Evolutionary conservation across 2,797 vertebrate species (phyloP).

Genomic region (Macrochelys suwanniensis): DNA sequence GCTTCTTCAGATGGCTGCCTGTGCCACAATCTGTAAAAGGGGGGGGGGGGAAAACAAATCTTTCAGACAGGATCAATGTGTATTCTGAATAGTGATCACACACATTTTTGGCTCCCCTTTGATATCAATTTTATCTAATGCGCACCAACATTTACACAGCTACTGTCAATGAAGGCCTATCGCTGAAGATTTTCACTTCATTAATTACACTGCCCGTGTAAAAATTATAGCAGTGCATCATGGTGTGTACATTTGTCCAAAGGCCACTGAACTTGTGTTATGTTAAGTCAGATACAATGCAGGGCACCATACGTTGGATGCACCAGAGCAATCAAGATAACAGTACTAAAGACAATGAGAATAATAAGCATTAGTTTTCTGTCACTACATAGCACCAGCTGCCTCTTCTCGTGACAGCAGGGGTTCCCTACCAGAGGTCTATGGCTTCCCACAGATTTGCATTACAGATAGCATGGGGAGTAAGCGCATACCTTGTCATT

Average conservation of each 20-base stretch:
- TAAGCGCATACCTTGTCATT: accelerated
- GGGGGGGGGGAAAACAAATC: background rate
- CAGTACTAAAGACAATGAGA: background rate
- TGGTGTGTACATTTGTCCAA: accelerated
- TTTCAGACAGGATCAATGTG: background rate
- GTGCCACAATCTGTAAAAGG: constrained; percentile 50
- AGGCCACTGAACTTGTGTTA: background rate
- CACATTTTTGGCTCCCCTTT: background rate
- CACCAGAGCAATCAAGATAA: constrained; percentile 3
- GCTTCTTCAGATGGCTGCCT: background rate
- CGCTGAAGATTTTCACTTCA: accelerated
- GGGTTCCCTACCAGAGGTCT: background rate
- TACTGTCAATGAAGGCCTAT: background rate
- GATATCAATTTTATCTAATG: background rate
- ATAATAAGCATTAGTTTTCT: background rate
- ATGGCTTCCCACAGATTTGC: background rate
- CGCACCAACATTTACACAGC: background rate
- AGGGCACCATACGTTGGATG: background rate
- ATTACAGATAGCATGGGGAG: accelerated
- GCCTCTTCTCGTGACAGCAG: background rate
- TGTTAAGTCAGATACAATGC: constrained; percentile 4
- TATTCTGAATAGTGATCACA: background rate
- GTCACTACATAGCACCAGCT: background rate
- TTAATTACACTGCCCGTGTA: background rate
- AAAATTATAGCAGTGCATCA: background rate